These are phyloP conservation scores for Cryptomyrus ogoouensis DNA, from an alignment of 2,113 vertebrate genomes.

Conservation along the genomic window DNA sequence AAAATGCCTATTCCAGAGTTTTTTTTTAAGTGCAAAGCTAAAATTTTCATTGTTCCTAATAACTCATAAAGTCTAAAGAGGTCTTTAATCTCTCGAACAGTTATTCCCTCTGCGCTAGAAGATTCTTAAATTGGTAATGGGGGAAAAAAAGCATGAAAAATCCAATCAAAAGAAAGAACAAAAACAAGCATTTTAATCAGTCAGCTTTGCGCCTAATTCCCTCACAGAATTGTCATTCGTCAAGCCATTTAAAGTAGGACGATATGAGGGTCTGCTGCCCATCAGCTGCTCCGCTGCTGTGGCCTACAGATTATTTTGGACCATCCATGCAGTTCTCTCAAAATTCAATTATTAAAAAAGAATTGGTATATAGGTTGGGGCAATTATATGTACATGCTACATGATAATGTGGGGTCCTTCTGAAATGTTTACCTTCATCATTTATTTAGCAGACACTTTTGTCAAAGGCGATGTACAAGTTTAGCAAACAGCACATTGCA, in stretches of 20 bases:
- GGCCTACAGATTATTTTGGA: background rate
- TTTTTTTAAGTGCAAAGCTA: background rate
- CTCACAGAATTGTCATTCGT: conserved; percentile 10
- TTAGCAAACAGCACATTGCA: background rate
- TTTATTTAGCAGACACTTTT: background rate
- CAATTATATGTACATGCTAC: background rate
- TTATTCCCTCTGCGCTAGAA: conserved; percentile 12
- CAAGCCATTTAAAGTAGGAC: conserved; percentile 13
- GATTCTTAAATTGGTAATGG: conserved; percentile 16
- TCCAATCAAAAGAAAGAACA: conserved; percentile 24
- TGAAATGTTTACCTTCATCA: background rate
- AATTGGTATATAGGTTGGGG: background rate
- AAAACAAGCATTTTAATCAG: conserved; percentile 22
- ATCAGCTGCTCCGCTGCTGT: background rate
- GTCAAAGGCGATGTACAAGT: background rate
- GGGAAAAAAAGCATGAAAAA: conserved; percentile 15
- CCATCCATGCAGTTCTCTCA: background rate
- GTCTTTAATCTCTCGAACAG: conserved; percentile 19
- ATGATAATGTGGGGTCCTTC: background rate
- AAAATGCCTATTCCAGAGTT: background rate
- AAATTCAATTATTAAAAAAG: background rate
- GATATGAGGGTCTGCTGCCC: background rate
- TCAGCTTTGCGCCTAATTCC: conserved; percentile 17
- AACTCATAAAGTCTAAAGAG: conserved; percentile 21
- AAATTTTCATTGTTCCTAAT: conserved; percentile 8